phyloP scores from a whole-genome alignment of 1,140 invertebrate species.

The Zophobas morio region DNA sequence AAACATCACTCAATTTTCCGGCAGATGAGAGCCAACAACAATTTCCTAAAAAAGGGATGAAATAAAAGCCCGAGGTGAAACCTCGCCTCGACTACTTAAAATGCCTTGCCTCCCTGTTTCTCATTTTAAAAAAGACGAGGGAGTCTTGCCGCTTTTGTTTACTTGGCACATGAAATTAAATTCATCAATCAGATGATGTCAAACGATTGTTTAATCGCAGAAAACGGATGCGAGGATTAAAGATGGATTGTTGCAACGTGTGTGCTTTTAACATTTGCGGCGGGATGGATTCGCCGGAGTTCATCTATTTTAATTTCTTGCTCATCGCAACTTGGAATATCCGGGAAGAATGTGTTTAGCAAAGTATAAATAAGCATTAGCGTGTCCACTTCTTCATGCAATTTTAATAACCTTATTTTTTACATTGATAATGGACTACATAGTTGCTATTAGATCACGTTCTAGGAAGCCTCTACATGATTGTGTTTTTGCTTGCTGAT shows the following conservation, averaged over 20 bases:
- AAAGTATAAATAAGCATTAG: no score
- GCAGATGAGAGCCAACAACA: constrained; percentile 22
- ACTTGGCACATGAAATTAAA: constrained; percentile 59
- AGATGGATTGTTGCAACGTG: not conserved
- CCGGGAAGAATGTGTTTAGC: no score
- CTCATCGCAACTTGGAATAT: no score
- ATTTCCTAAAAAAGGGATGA: constrained; percentile 2
- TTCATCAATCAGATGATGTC: constrained; percentile 65
- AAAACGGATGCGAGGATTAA: constrained; percentile 35
- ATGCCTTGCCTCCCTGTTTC: constrained; percentile 7
- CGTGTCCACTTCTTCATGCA: no score
- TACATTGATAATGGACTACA: no score
- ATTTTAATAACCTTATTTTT: no score
- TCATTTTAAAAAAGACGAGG: not conserved
- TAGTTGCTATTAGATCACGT: no score
- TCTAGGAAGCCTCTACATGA: no score
- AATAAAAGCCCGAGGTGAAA: constrained; percentile 13
- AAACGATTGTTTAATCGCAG: constrained; percentile 63
- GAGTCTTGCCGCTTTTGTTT: constrained; percentile 31
- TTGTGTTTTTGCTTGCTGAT: no score
- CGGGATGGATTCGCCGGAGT: no score
- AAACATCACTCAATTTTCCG: constrained; percentile 29
- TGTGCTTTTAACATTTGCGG: not conserved
- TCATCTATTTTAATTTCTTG: no score
- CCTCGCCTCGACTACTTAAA: constrained; percentile 16